phyloP scores from a whole-genome alignment of 2,888 invertebrate species.

The Callyntrura sp. region DNA sequence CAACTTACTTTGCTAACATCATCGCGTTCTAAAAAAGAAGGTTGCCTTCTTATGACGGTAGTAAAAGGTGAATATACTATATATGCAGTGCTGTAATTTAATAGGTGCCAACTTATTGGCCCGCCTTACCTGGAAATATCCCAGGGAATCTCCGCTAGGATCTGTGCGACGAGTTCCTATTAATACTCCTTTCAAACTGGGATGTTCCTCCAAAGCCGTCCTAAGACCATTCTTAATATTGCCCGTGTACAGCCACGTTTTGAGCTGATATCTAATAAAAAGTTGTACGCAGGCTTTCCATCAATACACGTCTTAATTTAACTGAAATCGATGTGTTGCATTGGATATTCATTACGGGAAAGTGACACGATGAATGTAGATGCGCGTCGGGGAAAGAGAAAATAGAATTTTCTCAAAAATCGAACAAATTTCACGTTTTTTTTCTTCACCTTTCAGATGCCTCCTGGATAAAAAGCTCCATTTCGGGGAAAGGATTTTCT shows the following conservation, averaged over 20 bases:
- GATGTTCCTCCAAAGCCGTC: slow-evolving; percentile 87
- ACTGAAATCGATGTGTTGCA: background rate
- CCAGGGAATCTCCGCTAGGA: slow-evolving; percentile 90
- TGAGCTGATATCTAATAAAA: slow-evolving; percentile 90
- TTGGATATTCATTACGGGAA: background rate
- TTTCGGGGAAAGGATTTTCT: slow-evolving; percentile 93
- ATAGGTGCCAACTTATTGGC: background rate
- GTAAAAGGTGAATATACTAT: background rate
- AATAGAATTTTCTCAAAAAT: background rate
- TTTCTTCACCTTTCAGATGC: slow-evolving; percentile 87
- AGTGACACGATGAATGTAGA: background rate
- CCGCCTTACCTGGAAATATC: slow-evolving; percentile 89
- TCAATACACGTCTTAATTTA: slow-evolving; percentile 26
- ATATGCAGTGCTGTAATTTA: too few species aligned
- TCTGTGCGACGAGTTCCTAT: slow-evolving; percentile 97
- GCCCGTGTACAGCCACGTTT: slow-evolving; percentile 89
- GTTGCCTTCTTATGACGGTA: background rate
- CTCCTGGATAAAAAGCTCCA: slow-evolving; percentile 92
- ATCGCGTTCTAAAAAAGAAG: background rate
- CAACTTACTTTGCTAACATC: background rate
- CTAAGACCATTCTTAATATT: slow-evolving; percentile 91
- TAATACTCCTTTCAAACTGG: slow-evolving; percentile 92
- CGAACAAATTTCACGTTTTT: slow-evolving; percentile 2
- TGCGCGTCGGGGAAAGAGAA: background rate
- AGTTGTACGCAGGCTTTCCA: slow-evolving; percentile 21